Evolutionary conservation across 92 coral and sea anemone genomes (phyloP).

Genomic region (Porites divaricata): DNA sequence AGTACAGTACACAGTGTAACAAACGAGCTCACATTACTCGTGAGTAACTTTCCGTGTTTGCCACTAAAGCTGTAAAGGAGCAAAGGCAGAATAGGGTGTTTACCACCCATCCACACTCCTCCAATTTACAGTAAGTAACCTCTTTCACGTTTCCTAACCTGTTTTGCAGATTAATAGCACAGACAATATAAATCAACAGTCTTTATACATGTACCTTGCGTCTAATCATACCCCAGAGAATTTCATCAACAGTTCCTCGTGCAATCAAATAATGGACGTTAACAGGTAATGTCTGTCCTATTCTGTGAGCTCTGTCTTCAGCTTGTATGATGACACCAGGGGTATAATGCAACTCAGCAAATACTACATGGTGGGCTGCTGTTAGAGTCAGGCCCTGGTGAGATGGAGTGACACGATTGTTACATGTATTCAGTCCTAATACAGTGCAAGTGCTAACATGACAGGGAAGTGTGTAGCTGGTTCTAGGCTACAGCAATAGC

Average conservation of each 20-base stretch:
- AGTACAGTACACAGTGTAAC: too few species aligned
- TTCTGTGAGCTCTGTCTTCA: conserved; percentile 96
- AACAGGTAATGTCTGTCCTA: conserved; percentile 93
- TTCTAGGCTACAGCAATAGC: too few species aligned
- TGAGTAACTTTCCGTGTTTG: too few species aligned
- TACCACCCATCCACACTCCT: background rate
- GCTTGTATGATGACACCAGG: conserved; percentile 98
- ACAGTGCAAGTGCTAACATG: too few species aligned
- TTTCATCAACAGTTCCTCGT: conserved; percentile 92
- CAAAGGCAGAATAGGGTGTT: too few species aligned
- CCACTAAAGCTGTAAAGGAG: too few species aligned
- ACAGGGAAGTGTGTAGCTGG: too few species aligned
- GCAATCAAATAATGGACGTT: conserved; percentile 94
- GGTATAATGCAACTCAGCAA: conserved; percentile 91
- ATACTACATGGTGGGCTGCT: conserved; percentile 98
- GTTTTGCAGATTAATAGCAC: too few species aligned
- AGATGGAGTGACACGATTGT: background rate
- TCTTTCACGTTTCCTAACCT: too few species aligned
- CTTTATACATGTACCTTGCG: conserved; percentile 67
- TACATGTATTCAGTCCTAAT: background rate
- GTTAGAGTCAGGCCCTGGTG: conserved; percentile 91
- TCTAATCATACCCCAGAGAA: conserved; percentile 88
- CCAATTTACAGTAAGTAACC: background rate
- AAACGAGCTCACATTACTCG: too few species aligned
- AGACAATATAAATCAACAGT: background rate